Percentiles rank a stretch among this genome's conserved stretches.
Evolutionary conservation across 1,140 invertebrate genomes (phyloP).

Genomic region (Eumaeus atala): DNA sequence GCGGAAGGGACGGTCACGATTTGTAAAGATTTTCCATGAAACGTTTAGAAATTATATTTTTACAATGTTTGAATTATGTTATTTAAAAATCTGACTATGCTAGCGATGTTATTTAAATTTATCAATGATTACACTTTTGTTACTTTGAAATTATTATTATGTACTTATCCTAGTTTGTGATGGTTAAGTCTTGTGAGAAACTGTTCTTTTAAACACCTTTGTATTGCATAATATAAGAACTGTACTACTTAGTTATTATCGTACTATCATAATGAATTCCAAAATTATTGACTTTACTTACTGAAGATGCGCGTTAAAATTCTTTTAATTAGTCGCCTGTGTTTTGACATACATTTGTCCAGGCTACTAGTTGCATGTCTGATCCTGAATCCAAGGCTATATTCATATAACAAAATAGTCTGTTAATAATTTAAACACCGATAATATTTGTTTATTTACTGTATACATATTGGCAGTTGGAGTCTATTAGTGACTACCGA

Average conservation of each 20-base stretch:
- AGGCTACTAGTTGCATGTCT: too few relatives aligned
- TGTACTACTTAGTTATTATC: too few relatives aligned
- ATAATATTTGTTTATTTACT: neutral
- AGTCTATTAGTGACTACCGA: too few relatives aligned
- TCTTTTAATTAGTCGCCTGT: too few relatives aligned
- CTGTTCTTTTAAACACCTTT: too few relatives aligned
- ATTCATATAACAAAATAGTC: neutral
- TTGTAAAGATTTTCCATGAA: slow-evolving; percentile 20
- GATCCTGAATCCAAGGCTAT: neutral
- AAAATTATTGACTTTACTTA: slow-evolving; percentile 4
- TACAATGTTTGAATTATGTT: neutral
- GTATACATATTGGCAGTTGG: too few relatives aligned
- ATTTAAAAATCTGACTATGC: neutral
- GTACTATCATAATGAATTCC: too few relatives aligned
- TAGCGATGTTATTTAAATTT: slow-evolving; percentile 7
- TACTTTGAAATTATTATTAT: neutral
- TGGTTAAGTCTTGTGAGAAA: too few relatives aligned
- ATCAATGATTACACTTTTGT: neutral
- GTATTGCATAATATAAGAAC: too few relatives aligned
- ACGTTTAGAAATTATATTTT: slow-evolving; percentile 7
- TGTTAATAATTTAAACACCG: neutral
- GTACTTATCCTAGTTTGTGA: neutral
- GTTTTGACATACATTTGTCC: too few relatives aligned
- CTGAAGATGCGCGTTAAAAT: too few relatives aligned
- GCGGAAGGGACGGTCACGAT: slow-evolving; percentile 57